Base-by-base conservation (phyloP, 2,113 vertebrate genomes). In the Hirundichthys speculiger region DNA sequence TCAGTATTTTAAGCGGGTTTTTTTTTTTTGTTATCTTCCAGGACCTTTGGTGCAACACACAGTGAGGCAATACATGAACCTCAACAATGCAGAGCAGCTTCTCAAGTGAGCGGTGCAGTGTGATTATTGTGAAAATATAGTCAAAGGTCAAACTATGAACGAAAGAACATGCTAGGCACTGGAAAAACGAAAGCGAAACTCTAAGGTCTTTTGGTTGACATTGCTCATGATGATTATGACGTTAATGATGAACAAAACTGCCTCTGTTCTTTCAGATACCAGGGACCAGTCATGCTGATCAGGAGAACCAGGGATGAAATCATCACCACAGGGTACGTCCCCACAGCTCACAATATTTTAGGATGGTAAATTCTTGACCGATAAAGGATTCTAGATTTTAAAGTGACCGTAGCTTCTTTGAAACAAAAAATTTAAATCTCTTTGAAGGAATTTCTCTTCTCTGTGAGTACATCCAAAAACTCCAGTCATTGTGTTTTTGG, bases 251-350 rank as follows among this genome's bases (percentile, higher is more conserved):
- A 59, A 62, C 5, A 18, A 13, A 12, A 21, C 19, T 19, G 34
- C 4, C 47, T 18, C 15, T 5, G 30, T 34, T 34, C 11, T 34
- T 50, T 13, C 71, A 96, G 96, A 89, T 97, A 94, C 83, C 94
- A 94, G 77, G 96, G 96, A 48, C 95, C 96, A 2, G 93, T 97
- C 55, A 72, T 96, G 63, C 82, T 97, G 73, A 94, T 97, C 74
- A 92, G 96, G 56, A 94, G 96, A 90, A 96, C 95, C 66, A 95
- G 92, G 84, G 96, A 97, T 77, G 96, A 97, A 88, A 96, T 97
- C 79, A 96, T 97, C 81, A 96, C 96, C 13, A 96, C 95, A 41
- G 93, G 91, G 96, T 96, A 81, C 92, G 94, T 91, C 59, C 4
- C 22, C 24, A 51, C 39, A 16, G 11, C 25, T 2, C 21, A 38